Conservation (phyloP, 2,113 vertebrate genomes). For the Tragulus kanchil region DNA sequence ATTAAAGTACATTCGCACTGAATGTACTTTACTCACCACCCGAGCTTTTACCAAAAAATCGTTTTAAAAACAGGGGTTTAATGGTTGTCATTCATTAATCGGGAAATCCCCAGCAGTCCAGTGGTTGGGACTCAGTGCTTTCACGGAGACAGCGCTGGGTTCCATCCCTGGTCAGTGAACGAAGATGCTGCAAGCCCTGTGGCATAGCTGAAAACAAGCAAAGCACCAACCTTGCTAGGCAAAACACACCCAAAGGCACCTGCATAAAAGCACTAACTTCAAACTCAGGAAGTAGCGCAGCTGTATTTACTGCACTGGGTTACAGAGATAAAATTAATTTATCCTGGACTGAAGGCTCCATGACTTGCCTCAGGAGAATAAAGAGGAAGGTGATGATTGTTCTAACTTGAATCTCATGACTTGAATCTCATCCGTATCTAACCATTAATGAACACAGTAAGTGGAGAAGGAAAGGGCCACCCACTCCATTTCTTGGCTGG, state of each 20-base stretch:
- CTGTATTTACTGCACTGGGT: not conserved
- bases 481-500: no score
- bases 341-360: not conserved
- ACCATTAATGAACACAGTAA: not conserved
- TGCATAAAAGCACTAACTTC: not conserved
- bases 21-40: no score
- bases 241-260: not conserved
- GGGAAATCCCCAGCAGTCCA: no score
- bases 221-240: not conserved
- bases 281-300: not conserved
- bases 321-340: not conserved
- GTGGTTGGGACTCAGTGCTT: not conserved
- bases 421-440: not conserved
- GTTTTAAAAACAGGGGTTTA: no score
- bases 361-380: not conserved
- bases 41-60: no score
- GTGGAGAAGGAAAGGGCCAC: no score
- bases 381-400: not conserved
- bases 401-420: not conserved
- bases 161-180: not conserved
- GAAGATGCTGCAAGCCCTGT: not conserved
- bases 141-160: not conserved
- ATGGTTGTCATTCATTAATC: no score
- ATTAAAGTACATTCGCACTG: not conserved
- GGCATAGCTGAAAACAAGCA: not conserved